A percentile compares a stretch with the other conserved stretches of the same genome.
Evolutionary conservation across 2,113 vertebrate genomes (phyloP).

Genomic region (Rousettus leschenaultii): DNA sequence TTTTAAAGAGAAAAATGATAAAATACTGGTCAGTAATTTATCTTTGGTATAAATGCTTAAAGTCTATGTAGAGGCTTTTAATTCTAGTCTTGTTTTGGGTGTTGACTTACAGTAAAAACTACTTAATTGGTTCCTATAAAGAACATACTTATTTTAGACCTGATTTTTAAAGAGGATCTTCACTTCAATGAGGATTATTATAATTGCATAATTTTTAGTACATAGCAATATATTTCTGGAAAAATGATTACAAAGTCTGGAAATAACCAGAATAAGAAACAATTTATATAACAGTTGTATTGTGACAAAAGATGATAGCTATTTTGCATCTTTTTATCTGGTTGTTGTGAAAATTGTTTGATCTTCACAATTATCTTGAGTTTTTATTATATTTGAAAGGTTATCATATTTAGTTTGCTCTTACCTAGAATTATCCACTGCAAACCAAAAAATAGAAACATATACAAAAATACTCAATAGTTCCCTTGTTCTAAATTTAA

Average conservation of each 20-base stretch:
- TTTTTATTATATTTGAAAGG: neutral
- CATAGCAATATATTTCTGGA: neutral
- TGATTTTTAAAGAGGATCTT: neutral
- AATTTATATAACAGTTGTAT: neutral
- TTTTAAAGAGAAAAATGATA: neutral
- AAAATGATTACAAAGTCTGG: neutral
- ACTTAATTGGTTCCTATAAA: neutral
- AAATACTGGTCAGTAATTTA: neutral
- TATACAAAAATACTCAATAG: neutral
- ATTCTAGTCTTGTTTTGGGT: neutral
- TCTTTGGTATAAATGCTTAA: neutral
- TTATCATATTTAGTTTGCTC: neutral
- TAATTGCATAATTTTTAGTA: neutral
- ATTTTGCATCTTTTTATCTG: neutral
- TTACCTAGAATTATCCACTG: neutral
- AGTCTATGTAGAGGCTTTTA: neutral
- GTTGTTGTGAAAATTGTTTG: neutral
- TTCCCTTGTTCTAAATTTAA: slow-evolving; percentile 9
- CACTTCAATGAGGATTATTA: neutral
- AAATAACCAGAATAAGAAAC: neutral
- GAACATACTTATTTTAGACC: neutral
- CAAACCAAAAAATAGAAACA: neutral
- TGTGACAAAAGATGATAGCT: neutral
- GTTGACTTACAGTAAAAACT: neutral
- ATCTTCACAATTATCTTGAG: neutral